phyloP scores from a whole-genome alignment of 2,888 invertebrate species.

The Acanthosepion esculentum region DNA sequence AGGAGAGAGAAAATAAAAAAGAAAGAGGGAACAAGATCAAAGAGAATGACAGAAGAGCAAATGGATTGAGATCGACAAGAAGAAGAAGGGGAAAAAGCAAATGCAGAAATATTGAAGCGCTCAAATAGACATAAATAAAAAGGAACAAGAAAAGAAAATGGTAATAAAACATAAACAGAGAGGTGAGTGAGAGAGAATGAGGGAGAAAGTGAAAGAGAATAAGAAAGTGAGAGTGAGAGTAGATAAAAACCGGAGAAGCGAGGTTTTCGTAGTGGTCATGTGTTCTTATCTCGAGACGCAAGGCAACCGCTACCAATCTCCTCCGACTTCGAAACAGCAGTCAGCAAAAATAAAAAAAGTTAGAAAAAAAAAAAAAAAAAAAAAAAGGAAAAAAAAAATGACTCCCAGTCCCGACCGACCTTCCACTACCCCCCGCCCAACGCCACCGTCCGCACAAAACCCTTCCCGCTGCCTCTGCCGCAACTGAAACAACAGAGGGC shows the following conservation, averaged over 20 bases:
- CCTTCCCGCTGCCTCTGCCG: neutral
- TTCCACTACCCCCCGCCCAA: rapidly evolving
- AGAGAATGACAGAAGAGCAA: neutral
- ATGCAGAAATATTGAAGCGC: too few relatives aligned
- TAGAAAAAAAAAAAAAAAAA: too few relatives aligned
- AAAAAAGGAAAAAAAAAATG: neutral
- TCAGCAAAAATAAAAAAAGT: neutral
- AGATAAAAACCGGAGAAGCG: too few relatives aligned
- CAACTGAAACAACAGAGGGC: neutral
- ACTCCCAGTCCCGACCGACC: neutral
- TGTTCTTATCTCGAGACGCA: too few relatives aligned
- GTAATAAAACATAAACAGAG: neutral
- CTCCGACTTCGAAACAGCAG: neutral
- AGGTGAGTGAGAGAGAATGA: neutral
- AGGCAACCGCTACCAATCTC: neutral
- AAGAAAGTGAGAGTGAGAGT: too few relatives aligned
- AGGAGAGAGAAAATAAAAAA: neutral
- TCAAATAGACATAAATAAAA: too few relatives aligned
- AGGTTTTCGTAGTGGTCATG: too few relatives aligned
- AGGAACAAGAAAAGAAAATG: neutral
- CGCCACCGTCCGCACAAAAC: neutral
- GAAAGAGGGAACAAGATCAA: neutral
- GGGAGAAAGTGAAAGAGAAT: too few relatives aligned
- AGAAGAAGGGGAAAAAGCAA: neutral
- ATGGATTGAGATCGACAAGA: neutral